Evolutionary conservation across 1,140 invertebrate genomes (phyloP).

Genomic region (Acromyrmex heyeri): DNA sequence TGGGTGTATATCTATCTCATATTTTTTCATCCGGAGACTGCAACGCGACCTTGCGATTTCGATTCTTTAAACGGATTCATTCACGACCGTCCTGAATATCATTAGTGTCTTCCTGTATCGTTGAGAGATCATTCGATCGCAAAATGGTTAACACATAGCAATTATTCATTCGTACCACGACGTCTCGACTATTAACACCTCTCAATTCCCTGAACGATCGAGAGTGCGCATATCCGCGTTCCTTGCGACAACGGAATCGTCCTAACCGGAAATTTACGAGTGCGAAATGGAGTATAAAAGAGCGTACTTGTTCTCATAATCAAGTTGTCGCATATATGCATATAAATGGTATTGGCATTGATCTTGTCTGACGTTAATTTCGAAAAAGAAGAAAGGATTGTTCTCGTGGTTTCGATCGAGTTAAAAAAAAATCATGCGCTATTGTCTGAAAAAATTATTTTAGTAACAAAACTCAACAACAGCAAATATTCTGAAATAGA

Average conservation of each 20-base stretch:
- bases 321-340: neutral
- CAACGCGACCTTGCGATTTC: slow-evolving; percentile 16
- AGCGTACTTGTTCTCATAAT: slow-evolving; percentile 23
- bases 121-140: slow-evolving; percentile 25
- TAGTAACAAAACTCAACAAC: too few relatives aligned
- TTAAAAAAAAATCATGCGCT: neutral
- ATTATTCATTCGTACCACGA: slow-evolving; percentile 59
- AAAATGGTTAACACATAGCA: slow-evolving; percentile 46
- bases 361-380: neutral
- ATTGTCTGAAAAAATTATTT: neutral
- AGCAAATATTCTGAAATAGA: neutral
- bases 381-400: slow-evolving; percentile 9
- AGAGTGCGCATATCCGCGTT: slow-evolving; percentile 25
- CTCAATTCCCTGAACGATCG: neutral
- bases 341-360: neutral
- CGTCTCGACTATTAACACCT: slow-evolving; percentile 48
- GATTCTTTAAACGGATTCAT: slow-evolving; percentile 49
- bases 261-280: slow-evolving; percentile 20
- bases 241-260: slow-evolving; percentile 36
- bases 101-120: slow-evolving; percentile 46
- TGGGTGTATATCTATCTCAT: neutral
- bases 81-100: slow-evolving; percentile 45
- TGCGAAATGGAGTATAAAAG: slow-evolving; percentile 25
- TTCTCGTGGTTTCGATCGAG: neutral
- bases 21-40: neutral